These are phyloP conservation scores for Augochlora pura DNA, from an alignment of 1,140 invertebrate genomes.

Conservation along the genomic window DNA sequence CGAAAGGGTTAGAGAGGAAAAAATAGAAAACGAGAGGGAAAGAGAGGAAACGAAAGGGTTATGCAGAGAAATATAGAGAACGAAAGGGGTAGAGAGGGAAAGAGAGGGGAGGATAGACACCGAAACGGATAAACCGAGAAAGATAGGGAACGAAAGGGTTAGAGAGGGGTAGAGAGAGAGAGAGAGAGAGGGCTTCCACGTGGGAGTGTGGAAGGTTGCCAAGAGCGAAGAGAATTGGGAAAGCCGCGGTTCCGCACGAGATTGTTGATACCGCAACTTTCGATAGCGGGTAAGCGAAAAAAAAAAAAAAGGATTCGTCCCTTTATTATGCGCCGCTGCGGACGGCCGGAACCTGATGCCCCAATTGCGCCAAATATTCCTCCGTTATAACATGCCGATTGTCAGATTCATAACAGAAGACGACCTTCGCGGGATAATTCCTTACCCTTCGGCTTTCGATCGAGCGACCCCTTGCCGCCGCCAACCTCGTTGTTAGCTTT, in stretches of 20 bases:
- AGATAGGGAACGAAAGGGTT: too few species aligned
- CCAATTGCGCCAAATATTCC: not conserved
- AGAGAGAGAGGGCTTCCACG: conserved; percentile 2
- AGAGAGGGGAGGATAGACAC: too few species aligned
- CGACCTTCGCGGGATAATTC: not conserved
- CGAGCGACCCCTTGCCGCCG: too few species aligned
- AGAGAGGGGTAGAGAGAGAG: not conserved
- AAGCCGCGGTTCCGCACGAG: conserved; percentile 29
- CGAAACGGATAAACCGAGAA: too few species aligned
- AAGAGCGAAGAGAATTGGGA: conserved; percentile 13
- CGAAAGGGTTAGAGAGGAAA: too few species aligned
- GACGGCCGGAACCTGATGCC: conserved; percentile 8
- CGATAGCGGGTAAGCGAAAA: conserved; percentile 15
- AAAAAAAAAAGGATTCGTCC: conserved; percentile 1
- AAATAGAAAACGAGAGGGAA: too few species aligned
- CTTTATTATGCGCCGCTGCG: conserved; percentile 19
- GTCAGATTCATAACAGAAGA: not conserved
- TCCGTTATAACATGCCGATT: conserved; percentile 3
- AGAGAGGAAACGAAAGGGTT: not conserved
- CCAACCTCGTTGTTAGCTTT: too few species aligned
- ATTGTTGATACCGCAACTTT: conserved; percentile 39
- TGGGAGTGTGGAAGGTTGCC: conserved; percentile 31
- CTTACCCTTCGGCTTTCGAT: not conserved
- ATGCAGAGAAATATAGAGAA: too few species aligned
- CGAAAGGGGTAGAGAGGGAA: not conserved